phyloP scores from a whole-genome alignment of 2,888 invertebrate species.

The Tuberolachnus salignus region DNA sequence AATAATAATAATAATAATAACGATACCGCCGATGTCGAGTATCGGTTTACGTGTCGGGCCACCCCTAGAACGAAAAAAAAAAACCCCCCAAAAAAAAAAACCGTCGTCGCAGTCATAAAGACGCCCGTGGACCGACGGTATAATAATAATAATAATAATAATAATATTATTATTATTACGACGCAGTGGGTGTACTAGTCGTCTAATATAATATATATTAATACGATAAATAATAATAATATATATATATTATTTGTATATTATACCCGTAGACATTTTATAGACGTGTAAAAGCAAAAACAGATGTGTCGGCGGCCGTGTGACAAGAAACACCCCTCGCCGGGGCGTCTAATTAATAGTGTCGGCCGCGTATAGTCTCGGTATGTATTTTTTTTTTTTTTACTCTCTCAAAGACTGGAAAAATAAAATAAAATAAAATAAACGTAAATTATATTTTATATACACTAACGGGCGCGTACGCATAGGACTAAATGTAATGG shows the following conservation, averaged over 20 bases:
- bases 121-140: no score
- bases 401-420: constrained; percentile 13
- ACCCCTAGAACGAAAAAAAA: no score
- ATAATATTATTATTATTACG: constrained; percentile 20
- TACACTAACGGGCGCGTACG: not conserved
- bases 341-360: constrained; percentile 50
- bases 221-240: not conserved
- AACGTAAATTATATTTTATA: not conserved
- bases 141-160: not conserved
- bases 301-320: constrained; percentile 50
- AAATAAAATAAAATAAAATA: constrained; percentile 1
- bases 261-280: not conserved
- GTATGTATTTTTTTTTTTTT: constrained; percentile 26
- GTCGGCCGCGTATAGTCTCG: constrained; percentile 30
- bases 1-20: no score
- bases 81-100: no score
- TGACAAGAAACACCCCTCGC: constrained; percentile 41
- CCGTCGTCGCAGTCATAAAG: no score
- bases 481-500: constrained; percentile 9
- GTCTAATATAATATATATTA: not conserved
- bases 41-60: no score
- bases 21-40: no score
- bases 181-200: not conserved
- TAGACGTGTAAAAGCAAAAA: constrained; percentile 20
- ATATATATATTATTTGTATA: no score